Conservation (phyloP, 1,140 invertebrate species). For the Drosophila pectinifera region DNA sequence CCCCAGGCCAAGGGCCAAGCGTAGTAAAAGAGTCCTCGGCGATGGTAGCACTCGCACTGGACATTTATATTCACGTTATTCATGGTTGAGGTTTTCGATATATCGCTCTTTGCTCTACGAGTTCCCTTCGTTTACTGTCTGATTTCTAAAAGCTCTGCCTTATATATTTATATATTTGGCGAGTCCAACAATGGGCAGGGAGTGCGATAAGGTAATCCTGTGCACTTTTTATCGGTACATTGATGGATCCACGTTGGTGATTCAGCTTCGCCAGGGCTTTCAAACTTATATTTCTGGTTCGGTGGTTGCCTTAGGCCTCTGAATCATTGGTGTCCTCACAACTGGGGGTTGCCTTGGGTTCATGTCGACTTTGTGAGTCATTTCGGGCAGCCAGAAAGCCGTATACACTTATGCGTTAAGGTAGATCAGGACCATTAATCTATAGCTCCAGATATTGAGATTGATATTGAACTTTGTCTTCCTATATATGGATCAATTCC, state of each 20-base stretch:
- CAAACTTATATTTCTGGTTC: background rate
- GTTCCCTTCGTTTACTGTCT: constrained; percentile 2
- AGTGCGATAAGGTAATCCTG: constrained; percentile 24
- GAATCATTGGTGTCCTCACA: constrained; percentile 9
- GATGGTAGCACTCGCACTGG: constrained; percentile 64
- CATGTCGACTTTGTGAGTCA: constrained; percentile 5
- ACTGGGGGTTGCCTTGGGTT: constrained; percentile 23
- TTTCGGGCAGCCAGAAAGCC: background rate
- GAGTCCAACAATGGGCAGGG: background rate
- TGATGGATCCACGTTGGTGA: constrained; percentile 29
- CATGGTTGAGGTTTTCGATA: constrained; percentile 8
- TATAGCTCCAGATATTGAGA: constrained; percentile 7
- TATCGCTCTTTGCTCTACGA: constrained; percentile 1
- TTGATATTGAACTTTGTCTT: constrained; percentile 3
- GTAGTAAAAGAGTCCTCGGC: constrained; percentile 34
- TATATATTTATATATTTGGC: constrained; percentile 13
- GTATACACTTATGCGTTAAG: background rate
- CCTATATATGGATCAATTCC: background rate
- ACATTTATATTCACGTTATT: constrained; percentile 49
- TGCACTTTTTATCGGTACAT: constrained; percentile 16
- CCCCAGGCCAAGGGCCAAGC: constrained; percentile 45
- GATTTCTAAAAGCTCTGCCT: background rate
- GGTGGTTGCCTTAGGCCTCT: constrained; percentile 2
- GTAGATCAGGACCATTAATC: constrained; percentile 10
- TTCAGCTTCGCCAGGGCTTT: constrained; percentile 16